These are phyloP conservation scores for Nasonovia ribisnigri DNA, from an alignment of 2,888 invertebrate species.

Conservation along the genomic window DNA sequence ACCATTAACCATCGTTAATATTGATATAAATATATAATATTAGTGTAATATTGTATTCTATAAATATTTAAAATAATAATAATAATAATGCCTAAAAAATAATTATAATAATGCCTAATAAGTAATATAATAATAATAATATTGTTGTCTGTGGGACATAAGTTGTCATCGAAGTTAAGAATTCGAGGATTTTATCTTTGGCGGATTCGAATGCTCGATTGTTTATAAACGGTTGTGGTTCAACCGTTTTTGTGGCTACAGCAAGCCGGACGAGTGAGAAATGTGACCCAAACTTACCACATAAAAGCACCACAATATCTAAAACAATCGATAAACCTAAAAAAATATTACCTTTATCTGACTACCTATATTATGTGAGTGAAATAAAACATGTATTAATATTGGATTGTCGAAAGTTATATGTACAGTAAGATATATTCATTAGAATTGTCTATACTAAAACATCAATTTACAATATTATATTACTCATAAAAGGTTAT, in stretches of 20 bases:
- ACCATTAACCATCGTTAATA: too few relatives aligned
- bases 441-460: background rate
- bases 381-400: background rate
- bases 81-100: too few relatives aligned
- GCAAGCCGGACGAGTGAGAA: background rate
- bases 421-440: background rate
- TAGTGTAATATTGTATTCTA: too few relatives aligned
- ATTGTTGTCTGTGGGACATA: background rate
- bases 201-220: background rate
- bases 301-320: background rate
- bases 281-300: slow-evolving; percentile 5
- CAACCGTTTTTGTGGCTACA: background rate
- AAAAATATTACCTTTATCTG: background rate
- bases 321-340: background rate
- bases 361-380: background rate
- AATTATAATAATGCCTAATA: too few relatives aligned
- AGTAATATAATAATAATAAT: too few relatives aligned
- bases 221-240: background rate
- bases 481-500: background rate
- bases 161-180: background rate
- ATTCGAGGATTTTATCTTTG: background rate
- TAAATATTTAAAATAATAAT: too few relatives aligned
- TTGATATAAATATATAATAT: too few relatives aligned
- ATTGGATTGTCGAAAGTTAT: background rate
- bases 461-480: background rate